Evolutionary conservation across 2,888 invertebrate species (phyloP).

Genomic region (Cybosia mesomella): DNA sequence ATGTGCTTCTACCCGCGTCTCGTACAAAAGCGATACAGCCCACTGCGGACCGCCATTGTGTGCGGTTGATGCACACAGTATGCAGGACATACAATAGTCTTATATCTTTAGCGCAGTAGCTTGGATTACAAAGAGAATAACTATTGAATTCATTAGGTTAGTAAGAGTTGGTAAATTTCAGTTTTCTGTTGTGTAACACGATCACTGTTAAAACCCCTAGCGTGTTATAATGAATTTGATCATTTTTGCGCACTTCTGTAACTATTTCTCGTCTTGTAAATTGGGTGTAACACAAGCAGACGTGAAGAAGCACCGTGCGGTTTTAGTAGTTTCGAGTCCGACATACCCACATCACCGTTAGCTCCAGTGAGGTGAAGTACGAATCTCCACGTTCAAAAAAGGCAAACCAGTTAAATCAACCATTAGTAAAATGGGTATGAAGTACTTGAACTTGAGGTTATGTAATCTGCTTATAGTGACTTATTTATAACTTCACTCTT

Average conservation of each 20-base stretch:
- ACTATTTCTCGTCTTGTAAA: not conserved
- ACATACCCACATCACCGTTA: too few species aligned
- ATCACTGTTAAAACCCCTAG: not conserved
- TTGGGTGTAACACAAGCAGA: too few species aligned
- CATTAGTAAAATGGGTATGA: too few species aligned
- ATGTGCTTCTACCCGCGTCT: conserved; percentile 1
- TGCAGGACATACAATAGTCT: conserved; percentile 15
- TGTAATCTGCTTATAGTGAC: too few species aligned
- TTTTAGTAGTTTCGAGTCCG: too few species aligned
- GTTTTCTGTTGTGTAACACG: not conserved
- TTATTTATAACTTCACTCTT: too few species aligned
- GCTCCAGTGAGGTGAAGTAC: too few species aligned
- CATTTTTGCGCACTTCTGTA: not conserved
- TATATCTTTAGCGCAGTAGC: not conserved
- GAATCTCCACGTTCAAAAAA: too few species aligned
- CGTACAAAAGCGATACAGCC: conserved; percentile 32
- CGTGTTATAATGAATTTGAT: not conserved
- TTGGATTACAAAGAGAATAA: conserved; percentile 7
- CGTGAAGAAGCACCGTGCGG: too few species aligned
- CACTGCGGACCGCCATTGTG: conserved; percentile 27
- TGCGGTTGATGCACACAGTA: conserved; percentile 33
- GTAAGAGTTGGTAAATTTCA: not conserved
- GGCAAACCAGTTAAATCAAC: too few species aligned
- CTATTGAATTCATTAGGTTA: not conserved
- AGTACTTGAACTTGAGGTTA: too few species aligned